phyloP scores from a whole-genome alignment of 2,888 invertebrate genomes.

The Nephrotoma flavescens region DNA sequence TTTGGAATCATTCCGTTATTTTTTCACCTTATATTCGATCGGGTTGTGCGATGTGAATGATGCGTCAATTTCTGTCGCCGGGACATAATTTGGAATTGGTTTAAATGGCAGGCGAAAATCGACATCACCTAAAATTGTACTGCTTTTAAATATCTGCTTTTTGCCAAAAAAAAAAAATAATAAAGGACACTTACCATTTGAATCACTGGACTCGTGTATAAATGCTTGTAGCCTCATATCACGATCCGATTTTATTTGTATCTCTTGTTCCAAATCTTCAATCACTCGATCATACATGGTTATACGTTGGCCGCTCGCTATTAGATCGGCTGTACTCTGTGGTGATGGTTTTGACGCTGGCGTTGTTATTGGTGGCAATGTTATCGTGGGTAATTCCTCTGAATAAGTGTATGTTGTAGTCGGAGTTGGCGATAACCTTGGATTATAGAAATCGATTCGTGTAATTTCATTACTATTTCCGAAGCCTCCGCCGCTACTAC shows the following conservation, averaged over 20 bases:
- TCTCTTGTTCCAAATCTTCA: conserved; percentile 10
- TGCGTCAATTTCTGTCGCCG: conserved; percentile 76
- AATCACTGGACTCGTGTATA: conserved; percentile 12
- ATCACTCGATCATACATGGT: conserved; percentile 6
- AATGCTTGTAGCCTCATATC: conserved; percentile 20
- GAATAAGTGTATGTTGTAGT: neutral
- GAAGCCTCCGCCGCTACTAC: neutral
- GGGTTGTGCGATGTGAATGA: conserved; percentile 64
- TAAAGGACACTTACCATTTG: conserved; percentile 16
- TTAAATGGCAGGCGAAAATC: conserved; percentile 71
- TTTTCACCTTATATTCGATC: conserved; percentile 46
- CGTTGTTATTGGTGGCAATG: neutral
- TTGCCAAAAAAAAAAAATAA: no score
- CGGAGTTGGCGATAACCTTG: neutral
- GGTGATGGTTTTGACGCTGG: neutral
- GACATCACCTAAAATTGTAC: conserved; percentile 39
- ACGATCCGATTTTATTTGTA: conserved; percentile 18
- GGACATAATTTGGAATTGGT: conserved; percentile 63
- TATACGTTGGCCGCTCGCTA: neutral
- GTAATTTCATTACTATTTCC: neutral
- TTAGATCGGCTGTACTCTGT: neutral
- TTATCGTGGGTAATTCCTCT: neutral
- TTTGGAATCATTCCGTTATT: neutral
- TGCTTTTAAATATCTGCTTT: no score
- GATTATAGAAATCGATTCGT: neutral